Conservation (phyloP, 2,888 invertebrate species). For the Cataglyphis cursor region DNA sequence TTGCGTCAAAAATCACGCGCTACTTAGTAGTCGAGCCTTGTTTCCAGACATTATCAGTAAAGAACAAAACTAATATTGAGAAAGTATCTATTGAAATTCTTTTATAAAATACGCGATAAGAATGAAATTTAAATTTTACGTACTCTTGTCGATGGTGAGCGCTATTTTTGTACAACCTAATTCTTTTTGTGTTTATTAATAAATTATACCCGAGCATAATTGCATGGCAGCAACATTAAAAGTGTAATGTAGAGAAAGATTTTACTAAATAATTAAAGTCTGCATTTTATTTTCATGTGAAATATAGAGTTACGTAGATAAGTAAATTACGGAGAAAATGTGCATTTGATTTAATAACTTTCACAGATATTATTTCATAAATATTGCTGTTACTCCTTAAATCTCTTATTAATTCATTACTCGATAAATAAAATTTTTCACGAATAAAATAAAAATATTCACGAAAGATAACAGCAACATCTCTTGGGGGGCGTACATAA, state of each 20-base stretch:
- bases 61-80: neutral
- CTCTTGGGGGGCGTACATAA: neutral
- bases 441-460: neutral
- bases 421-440: neutral
- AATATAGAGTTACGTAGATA: conserved; percentile 49
- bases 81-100: neutral
- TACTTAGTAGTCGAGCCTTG: neutral
- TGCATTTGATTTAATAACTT: conserved; percentile 56
- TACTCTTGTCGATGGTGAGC: neutral
- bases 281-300: conserved; percentile 44
- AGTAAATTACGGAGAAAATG: conserved; percentile 32
- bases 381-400: conserved; percentile 3
- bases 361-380: conserved; percentile 4
- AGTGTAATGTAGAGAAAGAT: conserved; percentile 17
- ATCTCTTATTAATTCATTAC: conserved; percentile 20
- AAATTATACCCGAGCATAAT: conserved; percentile 24
- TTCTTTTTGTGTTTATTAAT: conserved; percentile 6
- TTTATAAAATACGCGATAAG: neutral
- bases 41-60: neutral
- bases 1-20: conserved; percentile 61
- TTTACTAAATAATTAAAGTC: conserved; percentile 69
- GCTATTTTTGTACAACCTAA: neutral
- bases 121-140: neutral
- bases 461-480: neutral
- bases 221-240: neutral